Evolutionary conservation across 2,888 invertebrate species (phyloP).

Genomic region (Congeria kusceri): DNA sequence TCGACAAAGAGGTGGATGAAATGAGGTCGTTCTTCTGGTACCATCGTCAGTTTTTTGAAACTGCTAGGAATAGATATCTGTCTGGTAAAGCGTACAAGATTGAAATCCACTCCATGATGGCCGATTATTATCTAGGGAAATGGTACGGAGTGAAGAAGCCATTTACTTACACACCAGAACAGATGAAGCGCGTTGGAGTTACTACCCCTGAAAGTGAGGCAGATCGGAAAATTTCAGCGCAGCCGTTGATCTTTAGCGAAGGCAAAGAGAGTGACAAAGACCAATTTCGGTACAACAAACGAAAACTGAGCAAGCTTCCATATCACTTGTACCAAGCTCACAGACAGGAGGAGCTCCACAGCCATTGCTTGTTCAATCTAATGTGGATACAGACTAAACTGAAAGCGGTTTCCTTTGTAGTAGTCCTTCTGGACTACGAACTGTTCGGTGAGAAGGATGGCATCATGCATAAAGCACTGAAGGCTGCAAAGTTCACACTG

Average conservation of each 20-base stretch:
- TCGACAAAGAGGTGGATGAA: conserved; percentile 79
- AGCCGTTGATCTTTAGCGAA: conserved; percentile 77
- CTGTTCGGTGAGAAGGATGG: conserved; percentile 89
- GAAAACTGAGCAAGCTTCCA: conserved; percentile 82
- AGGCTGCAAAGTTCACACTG: conserved; percentile 89
- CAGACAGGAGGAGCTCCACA: conserved; percentile 93
- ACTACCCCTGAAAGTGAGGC: conserved; percentile 69
- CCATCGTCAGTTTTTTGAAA: conserved; percentile 81
- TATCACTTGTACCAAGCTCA: conserved; percentile 77
- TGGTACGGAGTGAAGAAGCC: conserved; percentile 81
- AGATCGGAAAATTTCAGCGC: conserved; percentile 79
- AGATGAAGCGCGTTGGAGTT: conserved; percentile 67
- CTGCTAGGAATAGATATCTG: conserved; percentile 73
- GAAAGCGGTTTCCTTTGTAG: conserved; percentile 96
- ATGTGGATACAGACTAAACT: conserved; percentile 98
- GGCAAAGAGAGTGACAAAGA: conserved; percentile 39
- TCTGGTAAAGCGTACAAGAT: conserved; percentile 48
- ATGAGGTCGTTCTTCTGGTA: conserved; percentile 81
- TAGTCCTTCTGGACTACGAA: conserved; percentile 94
- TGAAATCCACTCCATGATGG: conserved; percentile 78
- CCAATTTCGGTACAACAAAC: conserved; percentile 76
- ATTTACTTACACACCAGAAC: conserved; percentile 71
- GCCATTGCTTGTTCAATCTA: conserved; percentile 97
- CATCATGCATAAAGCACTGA: conserved; percentile 87
- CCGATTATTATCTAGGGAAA: conserved; percentile 81